Evolutionary conservation across 2,888 invertebrate genomes (phyloP).

Genomic region (Eilema sororculum): DNA sequence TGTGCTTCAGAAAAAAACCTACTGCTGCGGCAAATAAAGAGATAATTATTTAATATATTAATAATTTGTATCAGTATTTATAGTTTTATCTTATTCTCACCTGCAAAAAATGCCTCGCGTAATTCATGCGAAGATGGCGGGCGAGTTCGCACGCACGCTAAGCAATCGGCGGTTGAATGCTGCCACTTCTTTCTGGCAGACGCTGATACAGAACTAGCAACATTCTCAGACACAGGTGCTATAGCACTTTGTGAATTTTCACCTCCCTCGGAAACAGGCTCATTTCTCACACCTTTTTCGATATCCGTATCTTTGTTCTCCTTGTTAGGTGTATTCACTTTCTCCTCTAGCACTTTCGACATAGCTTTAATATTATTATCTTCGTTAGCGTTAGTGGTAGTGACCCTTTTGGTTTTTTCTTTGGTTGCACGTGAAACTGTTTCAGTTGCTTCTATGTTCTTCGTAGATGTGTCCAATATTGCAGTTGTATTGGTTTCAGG

Average conservation of each 20-base stretch:
- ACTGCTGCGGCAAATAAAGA: too few species aligned
- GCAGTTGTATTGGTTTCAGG: slow-evolving; percentile 33
- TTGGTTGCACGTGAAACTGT: slow-evolving; percentile 45
- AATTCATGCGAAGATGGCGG: slow-evolving; percentile 80
- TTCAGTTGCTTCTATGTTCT: slow-evolving; percentile 35
- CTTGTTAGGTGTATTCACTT: slow-evolving; percentile 37
- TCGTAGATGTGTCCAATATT: slow-evolving; percentile 34
- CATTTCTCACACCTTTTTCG: slow-evolving; percentile 27
- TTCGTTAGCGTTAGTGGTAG: slow-evolving; percentile 31
- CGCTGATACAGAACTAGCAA: slow-evolving; percentile 29
- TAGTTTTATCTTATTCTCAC: slow-evolving; percentile 49
- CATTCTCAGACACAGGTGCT: slow-evolving; percentile 32
- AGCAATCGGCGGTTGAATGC: slow-evolving; percentile 71
- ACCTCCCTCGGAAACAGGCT: slow-evolving; percentile 25
- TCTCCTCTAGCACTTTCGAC: slow-evolving; percentile 36
- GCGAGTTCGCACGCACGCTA: slow-evolving; percentile 76
- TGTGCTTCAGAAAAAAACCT: neutral
- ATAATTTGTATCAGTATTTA: too few species aligned
- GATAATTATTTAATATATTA: too few species aligned
- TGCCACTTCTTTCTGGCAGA: slow-evolving; percentile 58
- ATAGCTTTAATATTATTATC: slow-evolving; percentile 22
- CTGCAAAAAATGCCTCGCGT: slow-evolving; percentile 82
- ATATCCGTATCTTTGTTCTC: slow-evolving; percentile 37
- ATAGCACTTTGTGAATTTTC: slow-evolving; percentile 39
- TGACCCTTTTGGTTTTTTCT: slow-evolving; percentile 51